phyloP scores from a whole-genome alignment of 2,797 vertebrate species.

The Rhinella marina region DNA sequence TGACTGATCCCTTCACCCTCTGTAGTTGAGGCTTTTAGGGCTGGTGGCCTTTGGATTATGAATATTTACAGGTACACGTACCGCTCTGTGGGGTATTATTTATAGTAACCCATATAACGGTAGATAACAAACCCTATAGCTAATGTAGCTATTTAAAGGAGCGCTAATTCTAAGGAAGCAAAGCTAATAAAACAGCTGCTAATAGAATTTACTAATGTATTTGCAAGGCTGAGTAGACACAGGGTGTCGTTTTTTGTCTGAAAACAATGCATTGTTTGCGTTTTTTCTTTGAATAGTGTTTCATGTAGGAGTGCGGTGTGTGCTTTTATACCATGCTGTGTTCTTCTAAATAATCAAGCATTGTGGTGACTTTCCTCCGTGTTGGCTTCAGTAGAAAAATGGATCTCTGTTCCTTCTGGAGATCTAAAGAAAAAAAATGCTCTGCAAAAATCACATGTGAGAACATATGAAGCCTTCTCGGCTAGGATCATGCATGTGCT shows the following conservation, averaged over 20 bases:
- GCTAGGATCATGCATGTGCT: not conserved
- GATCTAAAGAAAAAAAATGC: not conserved
- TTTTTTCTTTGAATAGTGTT: not conserved
- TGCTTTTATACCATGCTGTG: not conserved
- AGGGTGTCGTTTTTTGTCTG: not conserved
- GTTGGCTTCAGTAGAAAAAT: not conserved
- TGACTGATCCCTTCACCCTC: not conserved
- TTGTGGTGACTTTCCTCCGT: not conserved
- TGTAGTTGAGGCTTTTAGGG: not conserved
- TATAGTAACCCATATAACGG: not conserved
- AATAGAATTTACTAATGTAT: not conserved
- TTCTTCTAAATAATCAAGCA: not conserved
- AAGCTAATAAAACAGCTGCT: not conserved
- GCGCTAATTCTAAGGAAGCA: not conserved
- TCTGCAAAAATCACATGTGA: not conserved
- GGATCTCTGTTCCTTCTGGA: not conserved
- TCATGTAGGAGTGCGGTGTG: not conserved
- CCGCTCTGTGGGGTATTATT: not conserved
- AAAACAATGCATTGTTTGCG: not conserved
- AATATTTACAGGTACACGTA: not conserved
- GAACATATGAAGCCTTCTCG: not conserved
- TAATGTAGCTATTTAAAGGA: not conserved
- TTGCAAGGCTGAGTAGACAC: not conserved
- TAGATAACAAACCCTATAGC: not conserved
- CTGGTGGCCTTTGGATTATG: not conserved